These are phyloP conservation scores for Sweltsa coloradensis DNA, from an alignment of 1,140 invertebrate genomes.

Conservation along the genomic window DNA sequence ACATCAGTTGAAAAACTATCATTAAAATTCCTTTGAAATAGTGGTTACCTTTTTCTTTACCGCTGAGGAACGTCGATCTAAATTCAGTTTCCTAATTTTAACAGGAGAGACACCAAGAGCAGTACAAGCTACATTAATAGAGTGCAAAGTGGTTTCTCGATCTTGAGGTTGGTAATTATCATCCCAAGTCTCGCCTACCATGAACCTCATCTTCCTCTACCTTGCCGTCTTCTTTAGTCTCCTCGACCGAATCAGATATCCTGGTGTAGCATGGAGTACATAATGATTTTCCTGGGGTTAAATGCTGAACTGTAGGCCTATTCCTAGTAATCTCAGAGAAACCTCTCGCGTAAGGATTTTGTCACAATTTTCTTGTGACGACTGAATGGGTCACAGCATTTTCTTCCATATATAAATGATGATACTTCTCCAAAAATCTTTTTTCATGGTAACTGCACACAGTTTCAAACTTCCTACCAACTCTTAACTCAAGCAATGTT, in stretches of 20 bases:
- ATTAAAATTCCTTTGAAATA: neutral
- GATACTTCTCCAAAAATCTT: neutral
- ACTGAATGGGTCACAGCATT: neutral
- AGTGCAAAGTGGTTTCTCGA: no score
- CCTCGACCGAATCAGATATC: neutral
- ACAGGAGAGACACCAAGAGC: conserved; percentile 2
- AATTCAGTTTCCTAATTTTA: neutral
- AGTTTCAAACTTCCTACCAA: no score
- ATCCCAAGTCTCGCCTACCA: neutral
- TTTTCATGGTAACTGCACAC: no score
- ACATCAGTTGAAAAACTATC: neutral
- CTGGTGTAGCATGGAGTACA: neutral
- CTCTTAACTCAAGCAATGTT: no score
- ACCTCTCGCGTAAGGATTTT: neutral
- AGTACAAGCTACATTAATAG: conserved; percentile 1
- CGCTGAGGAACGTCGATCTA: neutral
- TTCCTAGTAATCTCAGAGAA: neutral
- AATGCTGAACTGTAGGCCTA: neutral
- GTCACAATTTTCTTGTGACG: conserved; percentile 3
- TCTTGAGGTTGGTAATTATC: no score
- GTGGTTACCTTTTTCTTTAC: neutral
- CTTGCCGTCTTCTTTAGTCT: neutral
- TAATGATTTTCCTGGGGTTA: conserved; percentile 1
- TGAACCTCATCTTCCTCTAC: neutral
- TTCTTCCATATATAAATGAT: conserved; percentile 1